A percentile compares a stretch with the other conserved stretches of the same genome.
Conservation (phyloP, 1,140 invertebrate species). For the Hesperophylax magnus region DNA sequence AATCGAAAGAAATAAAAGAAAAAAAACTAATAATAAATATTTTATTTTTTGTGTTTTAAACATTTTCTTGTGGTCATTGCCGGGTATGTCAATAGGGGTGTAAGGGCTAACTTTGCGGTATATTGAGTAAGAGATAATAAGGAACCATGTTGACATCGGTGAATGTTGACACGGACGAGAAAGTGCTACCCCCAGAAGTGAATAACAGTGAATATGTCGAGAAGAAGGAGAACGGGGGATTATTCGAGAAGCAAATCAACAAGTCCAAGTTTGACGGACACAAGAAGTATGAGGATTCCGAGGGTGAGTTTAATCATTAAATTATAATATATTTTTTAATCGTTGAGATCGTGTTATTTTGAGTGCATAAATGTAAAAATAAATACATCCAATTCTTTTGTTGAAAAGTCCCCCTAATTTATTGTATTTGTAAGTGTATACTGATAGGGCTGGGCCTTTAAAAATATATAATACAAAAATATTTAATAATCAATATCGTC, state of each 20-base stretch:
- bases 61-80: not conserved
- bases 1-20: not conserved
- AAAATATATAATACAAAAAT: too few relatives aligned
- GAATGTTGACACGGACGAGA: slow-evolving; percentile 45
- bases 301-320: slow-evolving; percentile 32
- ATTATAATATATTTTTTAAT: not conserved
- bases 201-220: slow-evolving; percentile 24
- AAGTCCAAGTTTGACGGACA: slow-evolving; percentile 46
- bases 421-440: too few relatives aligned
- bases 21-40: not conserved
- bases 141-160: slow-evolving; percentile 48
- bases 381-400: too few relatives aligned
- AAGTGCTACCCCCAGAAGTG: slow-evolving; percentile 17
- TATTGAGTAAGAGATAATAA: not conserved
- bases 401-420: too few relatives aligned
- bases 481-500: too few relatives aligned
- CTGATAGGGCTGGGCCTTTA: too few relatives aligned
- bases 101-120: not conserved
- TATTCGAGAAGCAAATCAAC: slow-evolving; percentile 55
- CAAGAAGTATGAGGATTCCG: slow-evolving; percentile 44
- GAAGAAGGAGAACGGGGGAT: slow-evolving; percentile 44
- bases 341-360: too few relatives aligned
- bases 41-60: not conserved
- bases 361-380: too few relatives aligned
- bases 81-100: not conserved